These are phyloP conservation scores for Frankliniella fusca DNA, from an alignment of 2,888 invertebrate species.

Conservation along the genomic window DNA sequence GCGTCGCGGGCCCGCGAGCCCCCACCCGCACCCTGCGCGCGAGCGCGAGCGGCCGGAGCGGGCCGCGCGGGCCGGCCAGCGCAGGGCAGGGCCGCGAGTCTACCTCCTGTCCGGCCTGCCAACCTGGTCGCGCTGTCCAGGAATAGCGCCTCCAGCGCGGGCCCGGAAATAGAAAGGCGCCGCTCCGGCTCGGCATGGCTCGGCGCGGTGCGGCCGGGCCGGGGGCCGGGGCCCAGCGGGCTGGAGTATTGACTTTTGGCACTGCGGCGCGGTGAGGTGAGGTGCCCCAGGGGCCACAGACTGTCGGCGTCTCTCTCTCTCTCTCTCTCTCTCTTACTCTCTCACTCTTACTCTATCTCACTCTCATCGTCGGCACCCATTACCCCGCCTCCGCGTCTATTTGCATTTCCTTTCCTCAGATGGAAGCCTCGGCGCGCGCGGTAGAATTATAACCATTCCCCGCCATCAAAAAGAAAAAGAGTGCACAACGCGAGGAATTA, in stretches of 20 bases:
- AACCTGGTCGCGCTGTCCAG: neutral
- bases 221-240: neutral
- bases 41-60: too few species aligned
- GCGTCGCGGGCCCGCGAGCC: too few species aligned
- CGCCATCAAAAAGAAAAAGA: neutral
- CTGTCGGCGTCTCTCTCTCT: neutral
- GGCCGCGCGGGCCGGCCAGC: too few species aligned
- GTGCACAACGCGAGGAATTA: too few species aligned
- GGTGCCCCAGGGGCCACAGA: too few species aligned
- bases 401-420: neutral
- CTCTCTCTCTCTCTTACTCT: neutral
- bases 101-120: neutral
- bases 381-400: too few species aligned
- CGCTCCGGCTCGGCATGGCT: neutral
- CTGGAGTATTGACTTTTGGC: neutral
- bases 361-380: neutral
- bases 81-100: neutral
- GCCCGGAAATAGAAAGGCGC: neutral
- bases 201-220: neutral
- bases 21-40: too few species aligned
- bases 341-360: neutral
- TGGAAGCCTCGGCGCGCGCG: neutral
- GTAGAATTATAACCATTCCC: neutral
- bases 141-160: neutral
- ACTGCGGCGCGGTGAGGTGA: neutral